Evolutionary conservation across 53 echinoderm and acorn worm genomes (phyloP).

Genomic region (Henricia sp.): DNA sequence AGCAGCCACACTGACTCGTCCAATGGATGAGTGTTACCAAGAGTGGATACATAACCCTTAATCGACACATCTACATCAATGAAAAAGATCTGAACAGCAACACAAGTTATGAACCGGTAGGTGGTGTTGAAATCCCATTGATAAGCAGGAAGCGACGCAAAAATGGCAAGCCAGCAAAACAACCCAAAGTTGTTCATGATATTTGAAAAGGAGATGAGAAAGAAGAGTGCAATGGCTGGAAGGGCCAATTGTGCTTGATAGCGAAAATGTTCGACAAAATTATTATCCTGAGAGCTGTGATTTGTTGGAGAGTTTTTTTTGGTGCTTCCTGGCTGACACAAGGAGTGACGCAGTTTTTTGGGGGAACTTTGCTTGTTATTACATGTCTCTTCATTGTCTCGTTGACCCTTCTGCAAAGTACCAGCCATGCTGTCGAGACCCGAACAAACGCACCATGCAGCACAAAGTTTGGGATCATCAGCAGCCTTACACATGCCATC

Average conservation of each 20-base stretch:
- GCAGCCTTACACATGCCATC: conserved; percentile 5
- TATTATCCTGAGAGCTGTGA: neutral
- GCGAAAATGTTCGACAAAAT: neutral
- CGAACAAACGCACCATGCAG: conserved; percentile 53
- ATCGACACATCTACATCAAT: conserved; percentile 6
- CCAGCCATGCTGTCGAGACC: conserved; percentile 32
- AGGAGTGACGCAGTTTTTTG: neutral
- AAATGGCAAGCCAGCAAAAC: conserved; percentile 42
- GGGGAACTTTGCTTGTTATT: neutral
- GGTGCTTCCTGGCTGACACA: neutral
- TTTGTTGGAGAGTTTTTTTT: neutral
- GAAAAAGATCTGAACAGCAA: conserved; percentile 10
- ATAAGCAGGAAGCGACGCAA: conserved; percentile 18
- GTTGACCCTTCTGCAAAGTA: neutral
- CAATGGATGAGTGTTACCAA: neutral
- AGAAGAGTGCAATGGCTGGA: neutral
- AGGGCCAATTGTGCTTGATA: neutral
- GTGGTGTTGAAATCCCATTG: conserved; percentile 23
- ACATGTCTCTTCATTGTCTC: neutral
- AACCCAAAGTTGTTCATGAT: conserved; percentile 22
- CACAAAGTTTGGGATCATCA: conserved; percentile 43
- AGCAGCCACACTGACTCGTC: neutral
- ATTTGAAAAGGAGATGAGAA: neutral
- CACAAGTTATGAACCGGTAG: conserved; percentile 47
- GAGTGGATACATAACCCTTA: conserved; percentile 1